Evolutionary conservation across 2,113 vertebrate genomes (phyloP).

Genomic region (Microcebus tavaratra): DNA sequence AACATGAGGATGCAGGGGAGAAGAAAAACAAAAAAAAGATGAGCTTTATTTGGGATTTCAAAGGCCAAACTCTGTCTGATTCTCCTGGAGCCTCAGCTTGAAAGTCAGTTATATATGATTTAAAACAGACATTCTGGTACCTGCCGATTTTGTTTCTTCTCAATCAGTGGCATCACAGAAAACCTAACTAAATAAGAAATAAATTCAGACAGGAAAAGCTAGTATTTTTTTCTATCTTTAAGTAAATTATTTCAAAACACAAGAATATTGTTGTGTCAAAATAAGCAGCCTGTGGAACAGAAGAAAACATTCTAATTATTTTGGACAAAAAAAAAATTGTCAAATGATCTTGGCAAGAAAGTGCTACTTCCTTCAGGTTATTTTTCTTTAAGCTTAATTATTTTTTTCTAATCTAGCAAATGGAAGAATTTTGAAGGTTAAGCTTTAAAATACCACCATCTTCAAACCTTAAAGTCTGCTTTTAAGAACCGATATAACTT

Average conservation of each 20-base stretch:
- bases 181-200: constrained; percentile 34
- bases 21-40: background rate
- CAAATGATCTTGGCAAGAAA: constrained; percentile 61
- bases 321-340: background rate
- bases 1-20: background rate
- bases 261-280: constrained; percentile 58
- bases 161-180: background rate
- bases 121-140: background rate
- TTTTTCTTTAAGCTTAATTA: constrained; percentile 50
- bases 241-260: constrained; percentile 56
- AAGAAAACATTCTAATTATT: constrained; percentile 74
- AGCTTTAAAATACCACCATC: constrained; percentile 53
- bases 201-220: constrained; percentile 17
- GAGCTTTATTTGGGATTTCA: background rate
- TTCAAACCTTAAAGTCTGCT: constrained; percentile 62
- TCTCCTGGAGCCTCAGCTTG: background rate
- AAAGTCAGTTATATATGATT: background rate
- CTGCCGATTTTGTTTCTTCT: background rate
- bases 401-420: constrained; percentile 51
- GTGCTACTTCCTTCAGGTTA: constrained; percentile 50
- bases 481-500: constrained; percentile 50
- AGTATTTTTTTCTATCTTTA: constrained; percentile 42
- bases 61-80: background rate
- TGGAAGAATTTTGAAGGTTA: constrained; percentile 70
- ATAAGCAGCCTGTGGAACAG: constrained; percentile 59